Percentiles rank a stretch among this genome's conserved stretches.
Evolutionary conservation across 2,888 invertebrate species (phyloP).

Genomic region (Nephrotoma appendiculata): DNA sequence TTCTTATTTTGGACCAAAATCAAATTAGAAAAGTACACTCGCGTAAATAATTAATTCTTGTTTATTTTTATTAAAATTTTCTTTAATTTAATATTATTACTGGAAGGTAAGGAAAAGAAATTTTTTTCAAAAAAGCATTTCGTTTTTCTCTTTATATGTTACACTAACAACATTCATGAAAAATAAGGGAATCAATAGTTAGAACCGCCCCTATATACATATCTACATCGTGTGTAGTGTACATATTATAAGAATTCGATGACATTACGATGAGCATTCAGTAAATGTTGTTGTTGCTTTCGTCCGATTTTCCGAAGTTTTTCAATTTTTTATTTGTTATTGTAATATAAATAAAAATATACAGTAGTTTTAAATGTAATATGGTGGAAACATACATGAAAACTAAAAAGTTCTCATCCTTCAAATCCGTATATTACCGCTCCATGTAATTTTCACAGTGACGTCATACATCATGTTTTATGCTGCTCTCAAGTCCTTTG

Average conservation of each 20-base stretch:
- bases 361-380: not conserved
- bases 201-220: not conserved
- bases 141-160: not conserved
- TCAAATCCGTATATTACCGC: not conserved
- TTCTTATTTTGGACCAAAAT: not conserved
- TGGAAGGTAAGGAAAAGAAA: not conserved
- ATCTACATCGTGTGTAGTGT: not conserved
- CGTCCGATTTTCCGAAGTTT: not conserved
- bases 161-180: not conserved
- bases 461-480: not conserved
- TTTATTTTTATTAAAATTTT: not conserved
- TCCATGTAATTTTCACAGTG: not conserved
- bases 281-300: not conserved
- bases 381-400: not conserved
- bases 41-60: not conserved
- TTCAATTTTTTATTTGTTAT: not conserved
- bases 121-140: not conserved
- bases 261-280: not conserved
- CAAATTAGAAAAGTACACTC: not conserved
- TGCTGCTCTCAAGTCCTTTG: not conserved
- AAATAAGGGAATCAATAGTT: not conserved
- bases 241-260: not conserved
- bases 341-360: not conserved
- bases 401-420: not conserved
- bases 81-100: not conserved